A percentile compares a stretch with the other conserved stretches of the same genome.
Conservation (phyloP, 1,140 invertebrate species). For the Elysia chlorotica region DNA sequence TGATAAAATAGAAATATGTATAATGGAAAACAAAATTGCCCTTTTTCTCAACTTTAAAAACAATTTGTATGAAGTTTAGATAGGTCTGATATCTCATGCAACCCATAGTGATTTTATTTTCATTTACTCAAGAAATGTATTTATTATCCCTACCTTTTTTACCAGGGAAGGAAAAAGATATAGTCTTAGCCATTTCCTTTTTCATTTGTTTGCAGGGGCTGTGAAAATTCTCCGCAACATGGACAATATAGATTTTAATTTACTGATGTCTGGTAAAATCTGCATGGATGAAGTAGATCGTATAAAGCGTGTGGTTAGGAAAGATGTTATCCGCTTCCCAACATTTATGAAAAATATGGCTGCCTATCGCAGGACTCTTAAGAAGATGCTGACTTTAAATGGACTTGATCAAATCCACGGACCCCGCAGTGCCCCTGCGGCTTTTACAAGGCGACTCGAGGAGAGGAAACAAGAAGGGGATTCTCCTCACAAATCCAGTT, state of each 20-base stretch:
- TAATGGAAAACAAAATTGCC: no score
- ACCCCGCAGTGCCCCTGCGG: constrained; percentile 29
- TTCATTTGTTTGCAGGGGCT: constrained; percentile 46
- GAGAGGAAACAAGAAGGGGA: constrained; percentile 28
- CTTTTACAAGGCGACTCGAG: constrained; percentile 38
- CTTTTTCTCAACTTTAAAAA: neutral
- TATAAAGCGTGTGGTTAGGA: constrained; percentile 50
- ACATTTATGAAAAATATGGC: constrained; percentile 56
- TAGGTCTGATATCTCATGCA: neutral
- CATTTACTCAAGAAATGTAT: no score
- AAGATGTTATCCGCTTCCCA: constrained; percentile 50
- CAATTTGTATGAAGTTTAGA: neutral
- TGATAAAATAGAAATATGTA: no score
- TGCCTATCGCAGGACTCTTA: constrained; percentile 49
- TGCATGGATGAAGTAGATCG: constrained; percentile 55
- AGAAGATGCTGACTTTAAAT: constrained; percentile 53
- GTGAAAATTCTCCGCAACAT: constrained; percentile 57
- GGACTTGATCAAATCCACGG: constrained; percentile 41
- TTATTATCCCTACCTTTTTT: no score
- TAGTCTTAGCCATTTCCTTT: no score
- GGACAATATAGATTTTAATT: constrained; percentile 57
- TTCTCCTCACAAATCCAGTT: constrained; percentile 20
- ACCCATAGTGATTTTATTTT: neutral
- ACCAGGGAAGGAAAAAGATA: no score
- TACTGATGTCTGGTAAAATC: constrained; percentile 58